Base-by-base conservation (phyloP, 2,113 vertebrate genomes). In the Willisornis vidua region DNA sequence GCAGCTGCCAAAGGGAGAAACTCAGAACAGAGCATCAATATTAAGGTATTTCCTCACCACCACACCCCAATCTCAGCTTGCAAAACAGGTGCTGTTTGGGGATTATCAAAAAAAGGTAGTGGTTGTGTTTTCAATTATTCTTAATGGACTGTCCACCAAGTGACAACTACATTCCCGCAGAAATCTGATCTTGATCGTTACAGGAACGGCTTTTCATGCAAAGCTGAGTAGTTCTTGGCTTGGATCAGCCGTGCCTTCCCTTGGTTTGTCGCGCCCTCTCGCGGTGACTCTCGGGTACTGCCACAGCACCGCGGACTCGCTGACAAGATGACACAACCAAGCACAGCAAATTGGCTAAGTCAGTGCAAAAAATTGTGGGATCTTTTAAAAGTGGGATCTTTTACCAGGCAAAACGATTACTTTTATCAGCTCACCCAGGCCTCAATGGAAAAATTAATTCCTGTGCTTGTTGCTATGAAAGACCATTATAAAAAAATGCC, bases 231-330 rank as follows among this genome's bases (percentile, higher is more conserved):
- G 22, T 5, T 43, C 58, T 31, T 3, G 58, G 26, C 20, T 24
- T 68, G 57, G 52, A 54, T 54, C 10, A 4, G 43, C 10, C 37
- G 17, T 18, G 37, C 14, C 91, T 57, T 87, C 71, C 2, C 87
- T 95, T 92, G 96, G 94, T 17, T 8, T 75, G 89, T 49, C 87
- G 66, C 96, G 72, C 97, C 98, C 95, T 57, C 98, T 98, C 96
- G 95, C 39, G 98, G 97, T 73, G 52, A 35, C n/a, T 33, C 12
- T 9, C 6, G 7, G 55, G 45, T 12, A 79, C 49, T 91, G 72
- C 68, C 2, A 41, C 28, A 43, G 41, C 41, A 43, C 41, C 41
- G 41, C 41, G 41, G 41, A 43, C 41, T 43, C 41, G 41, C 41
- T 43, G 41, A 43, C 35, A 55, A 37, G 41, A 35, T 9, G 3